Evolutionary conservation across 2,113 vertebrate species (phyloP).

Genomic region (Epinephelus fuscoguttatus): DNA sequence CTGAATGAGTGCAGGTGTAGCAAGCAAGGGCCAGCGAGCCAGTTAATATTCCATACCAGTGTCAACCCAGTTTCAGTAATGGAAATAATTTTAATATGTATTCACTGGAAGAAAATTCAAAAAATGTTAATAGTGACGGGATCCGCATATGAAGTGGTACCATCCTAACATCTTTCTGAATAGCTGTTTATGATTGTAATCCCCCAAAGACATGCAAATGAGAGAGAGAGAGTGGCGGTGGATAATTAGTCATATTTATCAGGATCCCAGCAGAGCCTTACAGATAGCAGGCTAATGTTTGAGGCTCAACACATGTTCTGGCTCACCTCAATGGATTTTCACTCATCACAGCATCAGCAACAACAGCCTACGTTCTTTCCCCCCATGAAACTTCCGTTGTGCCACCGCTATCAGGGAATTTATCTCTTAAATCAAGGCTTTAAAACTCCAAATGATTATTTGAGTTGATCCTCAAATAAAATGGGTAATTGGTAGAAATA

Average conservation of each 20-base stretch:
- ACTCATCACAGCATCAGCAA: slow-evolving; percentile 40
- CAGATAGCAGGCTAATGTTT: slow-evolving; percentile 57
- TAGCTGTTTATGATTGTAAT: slow-evolving; percentile 72
- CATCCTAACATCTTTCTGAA: slow-evolving; percentile 64
- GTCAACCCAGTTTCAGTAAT: slow-evolving; percentile 6
- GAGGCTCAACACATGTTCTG: slow-evolving; percentile 59
- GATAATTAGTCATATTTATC: slow-evolving; percentile 77
- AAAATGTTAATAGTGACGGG: slow-evolving; percentile 32
- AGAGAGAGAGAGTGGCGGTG: slow-evolving; percentile 52
- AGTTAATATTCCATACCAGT: slow-evolving; percentile 42
- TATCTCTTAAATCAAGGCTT: slow-evolving; percentile 9
- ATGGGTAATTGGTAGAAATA: slow-evolving; percentile 48
- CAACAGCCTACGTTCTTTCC: background rate
- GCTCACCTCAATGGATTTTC: slow-evolving; percentile 65
- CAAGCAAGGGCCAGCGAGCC: background rate
- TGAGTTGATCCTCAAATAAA: slow-evolving; percentile 45
- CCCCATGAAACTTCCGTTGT: background rate
- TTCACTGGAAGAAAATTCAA: slow-evolving; percentile 27
- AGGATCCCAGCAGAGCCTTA: slow-evolving; percentile 65
- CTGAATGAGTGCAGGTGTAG: slow-evolving; percentile 34
- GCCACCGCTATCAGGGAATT: background rate
- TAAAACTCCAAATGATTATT: slow-evolving; percentile 32
- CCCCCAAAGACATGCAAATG: slow-evolving; percentile 72
- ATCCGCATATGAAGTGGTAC: slow-evolving; percentile 40
- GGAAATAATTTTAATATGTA: slow-evolving; percentile 29